Base-by-base conservation (phyloP, 2,113 vertebrate species). In the Ctenodactylus gundi region DNA sequence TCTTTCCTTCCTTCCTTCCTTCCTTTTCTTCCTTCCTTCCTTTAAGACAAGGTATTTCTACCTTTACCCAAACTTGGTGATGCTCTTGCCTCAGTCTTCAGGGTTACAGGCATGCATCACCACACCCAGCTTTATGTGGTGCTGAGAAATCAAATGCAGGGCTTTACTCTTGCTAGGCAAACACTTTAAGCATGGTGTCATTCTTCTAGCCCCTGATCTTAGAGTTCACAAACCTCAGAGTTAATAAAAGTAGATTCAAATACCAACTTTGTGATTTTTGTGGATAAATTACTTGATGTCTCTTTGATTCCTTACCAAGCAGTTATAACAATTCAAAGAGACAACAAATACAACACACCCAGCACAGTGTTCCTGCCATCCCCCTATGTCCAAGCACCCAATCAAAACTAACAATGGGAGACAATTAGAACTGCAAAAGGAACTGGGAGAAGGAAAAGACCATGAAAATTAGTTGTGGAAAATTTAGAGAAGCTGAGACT, bases 401-500 rank as follows among this genome's bases (percentile, higher is more conserved):
- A 73, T 36, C 49, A 72, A 92, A 94, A 85, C 68, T 82, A 89
- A 83, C 62, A 92, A 65, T 29, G 17, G 2, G 41, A 41, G n/a
- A 70, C n/a, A 64, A 85, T 53, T 15, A 94, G 31, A 87, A 88
- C 55, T 9, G 12, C 23, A 53, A 21, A 2, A 85, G 58, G n/a
- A 62, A 83, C 78, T 72, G 82, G 90, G 44, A 90, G n/a, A 94
- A 90, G n/a, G n/a, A n/a, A n/a, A 89, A 92, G 25, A 62, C 46
- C 65, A 91, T n/a, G n/a, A 82, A 58, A 7, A 85, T 31, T 12
- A 67, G 7, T 67, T 72, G 64, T 2, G 2, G 25, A 88, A 91
- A 73, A 78, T 29, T 21, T 78, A 72, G 88, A 87, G 29, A 68
- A 53, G 5, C 2, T 86, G 53, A 8, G 58, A 81, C 46, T 76